Base-by-base conservation (phyloP, 2,797 vertebrate genomes). In the Cygnus olor region DNA sequence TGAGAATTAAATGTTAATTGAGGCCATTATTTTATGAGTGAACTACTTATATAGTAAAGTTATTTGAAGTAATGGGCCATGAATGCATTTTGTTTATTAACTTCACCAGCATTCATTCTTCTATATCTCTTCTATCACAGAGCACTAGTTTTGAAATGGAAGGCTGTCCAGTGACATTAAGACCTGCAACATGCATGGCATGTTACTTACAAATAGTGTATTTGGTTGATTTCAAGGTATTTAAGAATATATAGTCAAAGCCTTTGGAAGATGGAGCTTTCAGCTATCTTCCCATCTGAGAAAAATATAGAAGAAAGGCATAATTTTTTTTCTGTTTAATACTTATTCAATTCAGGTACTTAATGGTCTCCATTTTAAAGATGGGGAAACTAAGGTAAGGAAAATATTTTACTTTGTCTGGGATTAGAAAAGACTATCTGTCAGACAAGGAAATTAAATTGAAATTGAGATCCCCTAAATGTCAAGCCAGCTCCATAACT, bases 81-180 rank as follows among this genome's bases (percentile, higher is more conserved):
- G 84, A 96, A 95, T 93, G 58, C 91, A 53, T 96, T 96, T 96
- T 96, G 94, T 97, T 97, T 96, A 95, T 96, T 91, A 96, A 80
- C 88, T 93, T 89, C 49, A 57, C 40, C 44, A 63, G 57, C 83
- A 74, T 45, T 94, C 83, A 28, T 93, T 94, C 90, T 93, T 96
- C 90, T 94, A 32, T 73, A 87, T 91, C 80, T 92, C 64, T 78
- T 92, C 49, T 90, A 85, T 66, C 61, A 76, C 69, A 87, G 91
- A 78, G 56, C 49, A 77, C 71, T 71, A 80, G 27, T 78, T 90
- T 89, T 88, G 54, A 71, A 94, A 71, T 68, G 54, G 40, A 80
- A 82, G 32, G 19, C 53, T 90, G 36, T 93, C 40, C 68, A 90
- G 4, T 90, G 88, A 69, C 36, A 51, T 63, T 61, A 94, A 85